Conservation (phyloP, 2,888 invertebrate species). For the Napeogenes inachia region DNA sequence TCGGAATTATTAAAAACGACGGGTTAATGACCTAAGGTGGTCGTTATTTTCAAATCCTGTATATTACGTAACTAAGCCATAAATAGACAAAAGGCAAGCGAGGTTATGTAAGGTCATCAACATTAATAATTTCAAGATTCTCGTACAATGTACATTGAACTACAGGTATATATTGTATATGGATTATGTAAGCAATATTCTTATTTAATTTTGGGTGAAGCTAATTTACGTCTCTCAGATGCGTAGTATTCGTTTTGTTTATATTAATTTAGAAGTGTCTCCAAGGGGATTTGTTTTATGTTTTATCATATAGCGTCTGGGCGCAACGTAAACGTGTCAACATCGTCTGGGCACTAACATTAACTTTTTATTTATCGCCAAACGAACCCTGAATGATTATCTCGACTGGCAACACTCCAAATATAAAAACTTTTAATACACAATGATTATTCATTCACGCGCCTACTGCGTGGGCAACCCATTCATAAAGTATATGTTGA, state of each 20-base stretch:
- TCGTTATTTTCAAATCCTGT: neutral
- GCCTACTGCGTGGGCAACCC: constrained; percentile 31
- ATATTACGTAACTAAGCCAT: neutral
- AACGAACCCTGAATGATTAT: constrained; percentile 43
- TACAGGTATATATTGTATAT: no score
- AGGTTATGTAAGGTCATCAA: constrained; percentile 3
- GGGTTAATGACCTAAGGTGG: neutral
- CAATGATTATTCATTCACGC: constrained; percentile 39
- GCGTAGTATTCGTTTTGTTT: neutral
- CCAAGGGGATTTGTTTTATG: constrained; percentile 33
- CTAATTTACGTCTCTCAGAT: neutral
- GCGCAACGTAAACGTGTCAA: constrained; percentile 54
- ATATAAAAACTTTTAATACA: constrained; percentile 39
- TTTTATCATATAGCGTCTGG: constrained; percentile 45
- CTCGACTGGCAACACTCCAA: constrained; percentile 49
- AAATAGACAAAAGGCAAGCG: neutral
- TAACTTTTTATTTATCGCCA: constrained; percentile 53
- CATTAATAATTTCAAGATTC: neutral
- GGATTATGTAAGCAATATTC: neutral
- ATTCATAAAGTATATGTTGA: constrained; percentile 34
- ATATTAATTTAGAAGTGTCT: constrained; percentile 18
- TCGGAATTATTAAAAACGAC: no score
- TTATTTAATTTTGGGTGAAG: neutral
- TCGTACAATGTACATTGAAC: no score
- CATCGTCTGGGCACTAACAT: constrained; percentile 54